Evolutionary conservation across 2,888 invertebrate genomes (phyloP), one percentile per base, ranked within the genome.

Genomic region (Esperia sulphurella): DNA sequence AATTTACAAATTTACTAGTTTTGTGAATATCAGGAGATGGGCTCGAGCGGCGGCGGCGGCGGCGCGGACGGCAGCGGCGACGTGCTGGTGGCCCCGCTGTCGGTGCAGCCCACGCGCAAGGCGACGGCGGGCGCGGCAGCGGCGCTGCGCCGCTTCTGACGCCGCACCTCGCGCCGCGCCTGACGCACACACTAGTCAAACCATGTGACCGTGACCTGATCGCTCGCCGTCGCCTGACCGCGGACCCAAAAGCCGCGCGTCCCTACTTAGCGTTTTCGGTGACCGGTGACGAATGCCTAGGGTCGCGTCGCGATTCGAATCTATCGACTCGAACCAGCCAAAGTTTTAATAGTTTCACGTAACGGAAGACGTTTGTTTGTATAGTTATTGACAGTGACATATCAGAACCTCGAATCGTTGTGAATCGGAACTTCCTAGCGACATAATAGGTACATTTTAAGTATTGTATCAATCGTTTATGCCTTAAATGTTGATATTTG

Each of bases 31-130:
- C 91, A 95, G 94, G 95, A 95, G 81, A 91, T 95, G 87, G 95
- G 94, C 71, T 92, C 93, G 74, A 81, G 85, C 63, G 83, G 86
- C 54, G 78, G 87, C 59, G 79, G 78, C 49, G 63, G 88, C 83
- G 39, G 28, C 9, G 84, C 69, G 90, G 90, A 76, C 3, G 29
- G 69, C 62, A 79, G 75, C 72, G 91, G 90, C 73, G 92, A 92
- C 59, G 90, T 92, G 75, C 84, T 94, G 71, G 91, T 94, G 68
- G 95, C 95, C 65, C 96, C 95, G 55, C 91, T 95, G 86, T 95
- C 96, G 51, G 95, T 95, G 75, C 96, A 96, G 84, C 95, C 95
- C 57, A 95, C 94, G 65, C 92, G 96, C 75, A 95, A 95, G 91
- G 92, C 93, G 65, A 93, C 92, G 79, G 90, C 93, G 63, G 91